A percentile compares a stretch with the other conserved stretches of the same genome.
Evolutionary conservation across 2,888 invertebrate genomes (phyloP).

Genomic region (Drosophila neutralis): DNA sequence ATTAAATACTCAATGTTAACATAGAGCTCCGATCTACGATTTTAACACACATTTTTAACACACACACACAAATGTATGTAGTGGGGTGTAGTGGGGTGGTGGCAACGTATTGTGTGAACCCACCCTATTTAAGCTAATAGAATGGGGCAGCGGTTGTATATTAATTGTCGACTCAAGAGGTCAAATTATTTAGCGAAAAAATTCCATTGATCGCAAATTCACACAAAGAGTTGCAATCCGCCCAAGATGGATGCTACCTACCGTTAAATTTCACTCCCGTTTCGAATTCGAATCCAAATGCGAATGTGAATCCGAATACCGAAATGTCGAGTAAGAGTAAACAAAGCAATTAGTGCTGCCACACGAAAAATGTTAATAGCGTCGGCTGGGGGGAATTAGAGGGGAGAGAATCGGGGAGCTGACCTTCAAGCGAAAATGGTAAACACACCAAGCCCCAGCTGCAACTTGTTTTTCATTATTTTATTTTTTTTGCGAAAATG

Average conservation of each 20-base stretch:
- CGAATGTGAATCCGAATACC: slow-evolving; percentile 33
- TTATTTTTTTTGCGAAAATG: slow-evolving; percentile 65
- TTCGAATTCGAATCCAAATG: slow-evolving; percentile 43
- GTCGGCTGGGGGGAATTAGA: neutral
- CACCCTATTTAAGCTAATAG: slow-evolving; percentile 64
- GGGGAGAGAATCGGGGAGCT: slow-evolving; percentile 9
- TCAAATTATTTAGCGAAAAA: slow-evolving; percentile 74
- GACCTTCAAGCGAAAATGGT: slow-evolving; percentile 62
- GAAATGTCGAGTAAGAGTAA: slow-evolving; percentile 69
- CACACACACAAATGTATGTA: neutral
- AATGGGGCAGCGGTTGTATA: slow-evolving; percentile 52
- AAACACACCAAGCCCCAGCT: slow-evolving; percentile 64
- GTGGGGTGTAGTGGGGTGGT: neutral
- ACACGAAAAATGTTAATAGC: slow-evolving; percentile 47
- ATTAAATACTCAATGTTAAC: slow-evolving; percentile 41
- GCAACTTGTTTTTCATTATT: slow-evolving; percentile 66
- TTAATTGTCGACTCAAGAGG: slow-evolving; percentile 75
- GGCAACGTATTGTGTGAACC: slow-evolving; percentile 28
- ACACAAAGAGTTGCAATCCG: slow-evolving; percentile 52
- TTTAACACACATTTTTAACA: slow-evolving; percentile 17
- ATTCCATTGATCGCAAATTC: slow-evolving; percentile 72
- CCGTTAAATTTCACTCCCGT: slow-evolving; percentile 71
- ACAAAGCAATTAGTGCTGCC: slow-evolving; percentile 74
- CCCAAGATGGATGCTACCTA: slow-evolving; percentile 35
- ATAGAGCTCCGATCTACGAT: slow-evolving; percentile 34